Conservation (phyloP, 2,797 vertebrate species). For the Rhynchonycteris naso region DNA sequence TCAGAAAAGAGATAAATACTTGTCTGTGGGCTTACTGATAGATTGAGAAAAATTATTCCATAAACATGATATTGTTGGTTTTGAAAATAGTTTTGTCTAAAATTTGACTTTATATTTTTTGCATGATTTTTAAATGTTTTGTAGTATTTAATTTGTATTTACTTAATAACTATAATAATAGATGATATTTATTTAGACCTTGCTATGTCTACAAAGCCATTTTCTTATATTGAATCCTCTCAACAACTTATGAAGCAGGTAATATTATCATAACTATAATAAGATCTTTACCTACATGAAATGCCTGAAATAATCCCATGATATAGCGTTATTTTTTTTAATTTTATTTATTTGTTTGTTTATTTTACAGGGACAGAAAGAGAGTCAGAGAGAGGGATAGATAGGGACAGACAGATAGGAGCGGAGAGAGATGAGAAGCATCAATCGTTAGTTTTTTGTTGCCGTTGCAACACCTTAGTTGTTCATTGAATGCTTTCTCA, state of each 20-base stretch:
- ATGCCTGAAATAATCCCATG: background rate
- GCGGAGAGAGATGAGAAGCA: too few species aligned
- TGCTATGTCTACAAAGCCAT: background rate
- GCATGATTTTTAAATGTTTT: background rate
- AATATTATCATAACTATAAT: background rate
- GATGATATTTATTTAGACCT: background rate
- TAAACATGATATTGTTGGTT: background rate
- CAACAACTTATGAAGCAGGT: background rate
- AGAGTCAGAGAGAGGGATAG: too few species aligned
- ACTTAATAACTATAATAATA: background rate
- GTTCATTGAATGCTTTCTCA: too few species aligned
- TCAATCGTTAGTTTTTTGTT: too few species aligned
- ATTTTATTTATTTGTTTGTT: too few species aligned
- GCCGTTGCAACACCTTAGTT: too few species aligned
- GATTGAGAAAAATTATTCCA: background rate
- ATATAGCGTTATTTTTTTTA: background rate
- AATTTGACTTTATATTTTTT: background rate
- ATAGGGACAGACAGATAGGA: too few species aligned
- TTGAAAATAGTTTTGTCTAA: constrained; percentile 26
- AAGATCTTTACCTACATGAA: background rate
- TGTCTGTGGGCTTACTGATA: background rate
- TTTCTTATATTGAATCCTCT: background rate
- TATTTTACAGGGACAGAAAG: too few species aligned
- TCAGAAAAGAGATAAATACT: background rate
- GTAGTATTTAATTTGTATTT: background rate